Evolutionary conservation across 2,113 vertebrate species (phyloP).

Genomic region (Pterophyllum scalare): DNA sequence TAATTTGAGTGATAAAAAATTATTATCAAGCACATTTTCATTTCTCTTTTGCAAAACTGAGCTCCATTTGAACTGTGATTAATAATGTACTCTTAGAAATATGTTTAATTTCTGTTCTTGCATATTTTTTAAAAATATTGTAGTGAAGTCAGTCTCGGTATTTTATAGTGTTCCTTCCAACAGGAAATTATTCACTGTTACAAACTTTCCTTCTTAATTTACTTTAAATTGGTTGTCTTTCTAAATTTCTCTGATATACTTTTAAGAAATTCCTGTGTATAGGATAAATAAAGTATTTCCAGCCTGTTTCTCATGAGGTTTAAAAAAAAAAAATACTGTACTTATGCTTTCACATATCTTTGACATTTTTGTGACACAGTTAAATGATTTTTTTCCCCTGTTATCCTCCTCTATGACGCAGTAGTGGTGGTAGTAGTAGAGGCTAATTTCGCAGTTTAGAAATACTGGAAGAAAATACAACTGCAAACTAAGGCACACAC

Average conservation of each 20-base stretch:
- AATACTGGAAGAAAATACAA: neutral
- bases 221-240: neutral
- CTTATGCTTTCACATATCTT: too few species aligned
- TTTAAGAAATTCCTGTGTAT: neutral
- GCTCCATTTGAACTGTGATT: neutral
- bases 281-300: neutral
- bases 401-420: neutral
- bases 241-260: neutral
- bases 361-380: too few species aligned
- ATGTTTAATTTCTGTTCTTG: neutral
- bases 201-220: neutral
- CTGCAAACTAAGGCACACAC: constrained; percentile 1
- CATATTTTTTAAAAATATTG: neutral
- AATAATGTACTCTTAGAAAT: neutral
- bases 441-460: neutral
- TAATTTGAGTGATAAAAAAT: neutral
- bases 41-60: neutral
- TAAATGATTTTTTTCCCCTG: neutral
- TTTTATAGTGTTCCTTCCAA: neutral
- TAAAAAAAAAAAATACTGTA: neutral
- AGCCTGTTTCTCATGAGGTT: neutral
- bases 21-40: neutral
- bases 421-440: neutral
- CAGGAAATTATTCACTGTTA: neutral
- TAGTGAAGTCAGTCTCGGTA: neutral